These are phyloP conservation scores for Achatina immaculata DNA, from an alignment of 1,140 invertebrate genomes.

Conservation along the genomic window DNA sequence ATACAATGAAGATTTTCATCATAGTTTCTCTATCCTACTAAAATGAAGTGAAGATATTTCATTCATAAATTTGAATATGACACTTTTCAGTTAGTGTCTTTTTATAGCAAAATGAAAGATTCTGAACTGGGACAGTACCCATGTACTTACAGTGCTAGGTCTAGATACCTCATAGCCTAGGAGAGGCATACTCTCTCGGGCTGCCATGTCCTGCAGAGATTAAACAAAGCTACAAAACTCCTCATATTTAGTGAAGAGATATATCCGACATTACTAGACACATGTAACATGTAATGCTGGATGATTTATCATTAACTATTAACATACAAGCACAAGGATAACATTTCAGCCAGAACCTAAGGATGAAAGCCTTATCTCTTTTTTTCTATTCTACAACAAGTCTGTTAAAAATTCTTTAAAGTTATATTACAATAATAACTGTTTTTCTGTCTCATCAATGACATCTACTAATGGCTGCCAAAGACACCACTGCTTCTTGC, in stretches of 20 bases:
- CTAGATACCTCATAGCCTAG: slow-evolving; percentile 74
- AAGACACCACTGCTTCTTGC: no score
- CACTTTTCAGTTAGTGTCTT: neutral
- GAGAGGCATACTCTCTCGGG: slow-evolving; percentile 74
- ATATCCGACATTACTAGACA: neutral
- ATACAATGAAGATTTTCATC: no score
- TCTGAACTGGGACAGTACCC: neutral
- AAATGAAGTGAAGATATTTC: neutral
- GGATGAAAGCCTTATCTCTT: neutral
- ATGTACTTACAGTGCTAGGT: slow-evolving; percentile 61
- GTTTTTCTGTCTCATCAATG: no score
- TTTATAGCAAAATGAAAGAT: neutral
- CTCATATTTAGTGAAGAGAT: neutral
- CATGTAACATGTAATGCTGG: neutral
- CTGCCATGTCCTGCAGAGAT: slow-evolving; percentile 74
- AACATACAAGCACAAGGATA: neutral
- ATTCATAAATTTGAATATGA: neutral
- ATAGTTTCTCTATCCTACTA: no score
- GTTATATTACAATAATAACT: no score
- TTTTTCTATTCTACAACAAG: neutral
- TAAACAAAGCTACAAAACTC: neutral
- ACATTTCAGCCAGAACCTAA: neutral
- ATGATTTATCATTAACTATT: neutral
- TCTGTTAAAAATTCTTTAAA: no score
- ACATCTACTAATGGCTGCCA: no score